Evolutionary conservation across 2,113 vertebrate species (phyloP).

Genomic region (Gadus chalcogrammus): DNA sequence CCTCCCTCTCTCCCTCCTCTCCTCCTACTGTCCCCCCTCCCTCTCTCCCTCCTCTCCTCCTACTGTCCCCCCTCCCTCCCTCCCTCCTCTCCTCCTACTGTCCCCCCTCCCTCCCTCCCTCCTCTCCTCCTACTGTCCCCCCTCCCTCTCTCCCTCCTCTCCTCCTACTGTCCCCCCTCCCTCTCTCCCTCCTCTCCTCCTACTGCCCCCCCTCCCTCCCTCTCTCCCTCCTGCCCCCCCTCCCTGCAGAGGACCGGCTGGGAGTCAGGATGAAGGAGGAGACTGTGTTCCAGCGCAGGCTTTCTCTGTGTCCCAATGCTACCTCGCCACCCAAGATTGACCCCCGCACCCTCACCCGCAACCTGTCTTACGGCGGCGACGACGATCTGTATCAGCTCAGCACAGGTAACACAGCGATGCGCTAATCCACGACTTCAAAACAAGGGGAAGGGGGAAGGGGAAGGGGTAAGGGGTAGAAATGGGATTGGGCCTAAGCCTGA

Average conservation of each 20-base stretch:
- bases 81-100: background rate
- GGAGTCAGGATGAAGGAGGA: conserved; percentile 93
- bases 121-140: background rate
- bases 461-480: too few relatives aligned
- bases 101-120: background rate
- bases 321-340: conserved; percentile 87
- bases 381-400: conserved; percentile 80
- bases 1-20: background rate
- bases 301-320: conserved; percentile 84
- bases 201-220: conserved; percentile 21
- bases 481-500: too few relatives aligned
- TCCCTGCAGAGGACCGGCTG: conserved; percentile 76
- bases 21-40: background rate
- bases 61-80: background rate
- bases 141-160: background rate
- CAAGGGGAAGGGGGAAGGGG: too few relatives aligned
- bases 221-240: conserved; percentile 4
- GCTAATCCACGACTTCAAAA: background rate
- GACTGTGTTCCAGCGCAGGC: conserved; percentile 86
- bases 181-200: background rate
- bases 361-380: conserved; percentile 84
- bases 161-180: background rate
- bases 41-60: too few relatives aligned
- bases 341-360: conserved; percentile 78
- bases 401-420: conserved; percentile 74